Conservation (phyloP, 2,888 invertebrate genomes). For the Tachina lurida region DNA sequence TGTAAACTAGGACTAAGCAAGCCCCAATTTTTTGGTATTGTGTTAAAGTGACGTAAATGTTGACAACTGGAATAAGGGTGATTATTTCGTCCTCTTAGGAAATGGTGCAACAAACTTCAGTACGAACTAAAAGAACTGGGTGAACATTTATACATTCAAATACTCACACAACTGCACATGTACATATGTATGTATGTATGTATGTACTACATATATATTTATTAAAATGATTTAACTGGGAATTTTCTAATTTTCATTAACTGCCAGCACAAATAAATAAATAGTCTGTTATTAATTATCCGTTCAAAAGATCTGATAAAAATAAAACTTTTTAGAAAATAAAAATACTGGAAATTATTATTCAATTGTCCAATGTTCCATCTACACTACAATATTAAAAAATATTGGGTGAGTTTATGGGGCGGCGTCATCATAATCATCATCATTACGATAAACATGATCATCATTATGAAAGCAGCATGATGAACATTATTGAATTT, state of each 20-base stretch:
- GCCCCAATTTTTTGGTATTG: no score
- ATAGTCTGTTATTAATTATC: constrained; percentile 56
- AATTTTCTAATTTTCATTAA: constrained; percentile 31
- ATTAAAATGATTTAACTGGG: constrained; percentile 22
- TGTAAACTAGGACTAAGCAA: no score
- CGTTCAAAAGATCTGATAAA: constrained; percentile 49
- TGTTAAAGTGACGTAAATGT: no score
- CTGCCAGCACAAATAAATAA: constrained; percentile 4
- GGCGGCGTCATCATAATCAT: constrained; percentile 53
- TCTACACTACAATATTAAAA: constrained; percentile 9
- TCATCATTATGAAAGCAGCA: constrained; percentile 27
- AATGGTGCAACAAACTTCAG: constrained; percentile 31
- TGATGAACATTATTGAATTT: constrained; percentile 23
- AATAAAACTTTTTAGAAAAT: constrained; percentile 5
- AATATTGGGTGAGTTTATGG: constrained; percentile 44
- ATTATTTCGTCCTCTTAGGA: neutral
- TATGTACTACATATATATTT: neutral
- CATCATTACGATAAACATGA: constrained; percentile 10
- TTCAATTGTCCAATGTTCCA: constrained; percentile 28
- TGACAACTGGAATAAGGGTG: no score
- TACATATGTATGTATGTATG: no score
- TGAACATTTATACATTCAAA: constrained; percentile 14
- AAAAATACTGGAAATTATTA: neutral
- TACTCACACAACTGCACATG: no score
- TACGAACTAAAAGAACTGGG: constrained; percentile 15